phyloP scores from a whole-genome alignment of 2,888 invertebrate species.

The Cerceris rybyensis region DNA sequence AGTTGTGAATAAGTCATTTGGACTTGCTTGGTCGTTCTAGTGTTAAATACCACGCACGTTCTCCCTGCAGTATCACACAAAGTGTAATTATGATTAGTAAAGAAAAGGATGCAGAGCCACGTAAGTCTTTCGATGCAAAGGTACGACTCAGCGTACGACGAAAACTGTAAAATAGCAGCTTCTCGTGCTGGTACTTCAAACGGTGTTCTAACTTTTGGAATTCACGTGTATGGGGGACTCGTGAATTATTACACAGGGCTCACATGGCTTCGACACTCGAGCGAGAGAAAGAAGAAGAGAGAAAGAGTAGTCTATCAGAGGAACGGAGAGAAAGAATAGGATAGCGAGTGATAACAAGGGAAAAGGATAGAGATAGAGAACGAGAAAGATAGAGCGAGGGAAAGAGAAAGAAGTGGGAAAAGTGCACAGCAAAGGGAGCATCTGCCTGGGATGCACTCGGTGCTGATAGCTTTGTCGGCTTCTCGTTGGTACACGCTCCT shows the following conservation, averaged over 20 bases:
- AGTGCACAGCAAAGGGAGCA: constrained; percentile 52
- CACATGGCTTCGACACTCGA: constrained; percentile 59
- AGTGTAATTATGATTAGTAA: too few relatives aligned
- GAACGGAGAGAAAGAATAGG: constrained; percentile 21
- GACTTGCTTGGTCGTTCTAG: too few relatives aligned
- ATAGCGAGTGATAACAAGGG: constrained; percentile 21
- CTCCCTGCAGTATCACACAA: too few relatives aligned
- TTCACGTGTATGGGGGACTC: constrained; percentile 31
- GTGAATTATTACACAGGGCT: constrained; percentile 64
- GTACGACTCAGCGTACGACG: too few relatives aligned
- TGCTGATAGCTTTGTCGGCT: constrained; percentile 78
- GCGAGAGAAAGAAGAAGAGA: constrained; percentile 10
- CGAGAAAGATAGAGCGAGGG: constrained; percentile 57
- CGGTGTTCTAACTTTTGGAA: constrained; percentile 29
- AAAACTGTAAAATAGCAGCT: not conserved
- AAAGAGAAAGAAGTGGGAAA: constrained; percentile 15
- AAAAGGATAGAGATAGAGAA: constrained; percentile 50
- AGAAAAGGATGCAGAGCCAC: too few relatives aligned
- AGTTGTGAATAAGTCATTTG: too few relatives aligned
- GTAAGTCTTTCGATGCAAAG: too few relatives aligned
- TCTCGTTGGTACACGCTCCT: constrained; percentile 69
- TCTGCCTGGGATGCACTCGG: constrained; percentile 67
- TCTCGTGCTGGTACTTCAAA: not conserved
- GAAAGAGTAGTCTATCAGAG: not conserved
- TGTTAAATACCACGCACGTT: too few relatives aligned